Evolutionary conservation across 1,140 invertebrate genomes (phyloP).

Genomic region (Semibalanus balanoides): DNA sequence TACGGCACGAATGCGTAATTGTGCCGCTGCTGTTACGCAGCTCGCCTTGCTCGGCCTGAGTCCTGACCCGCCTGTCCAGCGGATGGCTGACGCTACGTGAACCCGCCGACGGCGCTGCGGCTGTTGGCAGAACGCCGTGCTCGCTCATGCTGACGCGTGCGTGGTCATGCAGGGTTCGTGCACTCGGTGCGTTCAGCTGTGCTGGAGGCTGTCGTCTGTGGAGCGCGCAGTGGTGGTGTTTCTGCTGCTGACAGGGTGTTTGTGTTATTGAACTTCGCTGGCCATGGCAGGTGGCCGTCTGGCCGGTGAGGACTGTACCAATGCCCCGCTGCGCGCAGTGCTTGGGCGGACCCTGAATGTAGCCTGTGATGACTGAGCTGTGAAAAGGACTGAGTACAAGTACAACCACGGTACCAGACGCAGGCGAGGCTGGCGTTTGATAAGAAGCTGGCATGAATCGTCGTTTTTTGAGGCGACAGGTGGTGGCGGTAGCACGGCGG

Average conservation of each 20-base stretch:
- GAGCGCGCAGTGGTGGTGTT: constrained; percentile 40
- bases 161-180: constrained; percentile 77
- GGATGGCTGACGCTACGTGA: constrained; percentile 2
- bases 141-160: constrained; percentile 65
- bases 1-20: constrained; percentile 6
- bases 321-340: constrained; percentile 27
- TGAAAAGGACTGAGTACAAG: constrained; percentile 88
- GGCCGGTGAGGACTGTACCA: not conserved
- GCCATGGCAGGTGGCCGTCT: not conserved
- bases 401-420: constrained; percentile 78
- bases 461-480: constrained; percentile 57
- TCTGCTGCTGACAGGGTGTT: constrained; percentile 37
- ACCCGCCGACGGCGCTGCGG: constrained; percentile 11
- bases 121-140: constrained; percentile 52
- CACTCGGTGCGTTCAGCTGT: constrained; percentile 68
- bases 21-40: constrained; percentile 6
- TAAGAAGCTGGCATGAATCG: constrained; percentile 98
- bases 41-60: constrained; percentile 6
- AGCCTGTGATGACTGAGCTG: constrained; percentile 64
- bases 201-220: constrained; percentile 64
- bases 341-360: constrained; percentile 52
- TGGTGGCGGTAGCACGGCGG: no score
- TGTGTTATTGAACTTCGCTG: not conserved
- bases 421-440: constrained; percentile 86
- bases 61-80: constrained; percentile 6